Evolutionary conservation across 2,888 invertebrate genomes (phyloP), one percentile per base, ranked within the genome.

Genomic region (Sphaerophoria rueppellii): DNA sequence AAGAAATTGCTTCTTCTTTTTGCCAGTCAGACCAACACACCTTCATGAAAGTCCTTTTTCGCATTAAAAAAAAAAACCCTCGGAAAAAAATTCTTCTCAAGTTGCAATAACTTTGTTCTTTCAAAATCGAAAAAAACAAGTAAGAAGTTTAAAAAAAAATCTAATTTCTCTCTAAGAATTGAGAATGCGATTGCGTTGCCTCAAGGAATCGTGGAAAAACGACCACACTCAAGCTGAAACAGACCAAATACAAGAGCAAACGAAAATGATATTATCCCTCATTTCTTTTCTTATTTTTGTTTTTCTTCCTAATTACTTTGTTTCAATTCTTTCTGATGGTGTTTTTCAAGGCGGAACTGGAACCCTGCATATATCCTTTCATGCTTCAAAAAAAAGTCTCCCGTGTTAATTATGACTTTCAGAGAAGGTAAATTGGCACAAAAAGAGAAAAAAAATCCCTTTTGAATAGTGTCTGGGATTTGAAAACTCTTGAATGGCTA

Each of bases 101-200:
- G 24, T 24, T 24, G 24, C 24, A 24, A 24, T 24, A 24, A 24
- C 24, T 24, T 24, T 2, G 24, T 24, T 24, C 24, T 24, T 24
- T 24, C 24, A 24, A 24, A 24, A 24, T 24, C 40, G 65, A 71
- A n/a, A 67, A 74, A 65, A 70, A 71, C 43, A 43, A 46, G 37
- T 63, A n/a, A 32, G 24, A 76, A 12, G 50, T 69, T n/a, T n/a
- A n/a, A 74, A 69, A 69, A 71, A 16, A 65, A 85, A 76, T 80
- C 80, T 85, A 60, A 80, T 80, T 76, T 85, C 57, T 85, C 57
- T 46, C 63, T 85, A 72, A 76, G 80, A 80, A 80, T 76, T 85
- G 69, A 76, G 80, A 80, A 80, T 76, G 80, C 80, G 80, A 85
- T 85, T 76, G 74, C 76, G 52, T 60, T 69, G 63, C 80, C 85